Base-by-base conservation (phyloP, 1,140 invertebrate genomes). In the Neotoxoptera formosana region DNA sequence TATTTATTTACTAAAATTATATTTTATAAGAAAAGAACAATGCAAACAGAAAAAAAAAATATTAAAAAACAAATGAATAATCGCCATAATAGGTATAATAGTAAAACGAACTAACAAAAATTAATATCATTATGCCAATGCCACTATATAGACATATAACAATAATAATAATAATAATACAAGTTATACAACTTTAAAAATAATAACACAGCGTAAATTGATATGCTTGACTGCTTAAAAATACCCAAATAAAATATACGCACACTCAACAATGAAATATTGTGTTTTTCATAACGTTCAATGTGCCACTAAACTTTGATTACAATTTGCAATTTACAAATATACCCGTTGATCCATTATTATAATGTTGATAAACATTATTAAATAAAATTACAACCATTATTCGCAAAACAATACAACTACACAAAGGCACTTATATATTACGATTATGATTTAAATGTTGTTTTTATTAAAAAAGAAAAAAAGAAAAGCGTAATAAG, bases 121-220 rank as follows among this genome's bases (percentile, higher is more conserved):
- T 7, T 25, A 20, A 48, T 20, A 47, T 88, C 30, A 41, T 34
- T 36, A 89, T 56, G 88, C 51, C 9, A 56, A 56, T 53, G 21
- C 34, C 3, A 56, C n/a, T 51, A 87, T 90, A 87, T 90, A 41
- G 25, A n/a, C 36, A 30, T 17, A 90, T 47, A 25, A 90, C 1
- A 67, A 67, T 1, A 67, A 90, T 67, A 88, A 88, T 67, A 90
- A 90, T 90, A 90, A 67, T 90, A 90, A 92, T 41, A 91, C 21
- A 7, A 81, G 67, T 91, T 81, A 23, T 83, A 83, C 67, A 92
- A 21, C n/a, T 92, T 92, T 92, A 92, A 48, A 92, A 92, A 92
- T 92, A 92, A 92, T 92, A 92, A 92, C 90, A 92, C 90, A 92
- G 90, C 90, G 90, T 92, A 83, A 92, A 83, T 92, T 92, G 90